Evolutionary conservation across 1,140 invertebrate genomes (phyloP).

Genomic region (Brachionus koreanus): DNA sequence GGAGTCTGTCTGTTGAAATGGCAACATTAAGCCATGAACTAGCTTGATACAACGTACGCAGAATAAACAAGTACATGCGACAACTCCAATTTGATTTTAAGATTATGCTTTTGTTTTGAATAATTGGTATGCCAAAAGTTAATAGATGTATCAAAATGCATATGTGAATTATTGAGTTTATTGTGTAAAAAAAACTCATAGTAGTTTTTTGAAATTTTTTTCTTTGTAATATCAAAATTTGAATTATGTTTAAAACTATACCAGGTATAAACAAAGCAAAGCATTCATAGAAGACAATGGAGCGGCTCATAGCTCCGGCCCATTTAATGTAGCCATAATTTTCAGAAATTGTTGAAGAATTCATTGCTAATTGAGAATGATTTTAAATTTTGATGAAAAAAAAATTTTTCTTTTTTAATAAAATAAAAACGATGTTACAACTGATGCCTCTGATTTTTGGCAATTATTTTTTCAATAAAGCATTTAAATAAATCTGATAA

Average conservation of each 20-base stretch:
- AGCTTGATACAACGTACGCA: neutral
- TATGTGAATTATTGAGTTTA: neutral
- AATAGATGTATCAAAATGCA: neutral
- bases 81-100: neutral
- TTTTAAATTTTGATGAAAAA: neutral
- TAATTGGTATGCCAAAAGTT: neutral
- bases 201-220: neutral
- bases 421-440: no score
- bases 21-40: slow-evolving; percentile 8
- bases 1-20: neutral
- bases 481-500: no score
- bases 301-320: neutral
- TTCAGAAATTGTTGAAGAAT: neutral
- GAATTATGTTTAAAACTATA: neutral
- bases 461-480: no score
- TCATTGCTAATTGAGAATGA: neutral
- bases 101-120: neutral
- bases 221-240: neutral
- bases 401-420: no score
- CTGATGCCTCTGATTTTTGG: no score
- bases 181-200: slow-evolving; percentile 1
- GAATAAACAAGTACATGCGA: neutral
- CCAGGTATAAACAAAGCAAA: neutral
- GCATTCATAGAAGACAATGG: neutral
- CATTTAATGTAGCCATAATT: neutral